phyloP scores from a whole-genome alignment of 2,113 vertebrate genomes.

The Bettongia penicillata region DNA sequence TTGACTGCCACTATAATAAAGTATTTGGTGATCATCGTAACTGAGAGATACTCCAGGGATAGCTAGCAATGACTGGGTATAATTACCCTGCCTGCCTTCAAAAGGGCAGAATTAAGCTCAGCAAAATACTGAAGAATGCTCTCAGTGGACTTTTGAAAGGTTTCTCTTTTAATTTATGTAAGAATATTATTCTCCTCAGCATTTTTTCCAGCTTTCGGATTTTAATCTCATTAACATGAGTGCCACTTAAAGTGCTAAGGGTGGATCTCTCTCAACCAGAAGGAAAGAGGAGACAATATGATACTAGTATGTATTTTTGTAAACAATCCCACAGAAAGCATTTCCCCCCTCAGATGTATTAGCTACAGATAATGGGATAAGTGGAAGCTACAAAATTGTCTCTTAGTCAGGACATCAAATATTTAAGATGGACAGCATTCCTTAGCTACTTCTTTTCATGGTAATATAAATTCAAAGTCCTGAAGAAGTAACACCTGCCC shows the following conservation, averaged over 20 bases:
- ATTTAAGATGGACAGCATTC: constrained; percentile 9
- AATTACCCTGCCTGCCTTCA: background rate
- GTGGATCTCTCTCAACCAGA: background rate
- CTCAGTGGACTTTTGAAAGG: constrained; percentile 15
- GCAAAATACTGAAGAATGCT: background rate
- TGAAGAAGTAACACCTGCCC: constrained; percentile 31
- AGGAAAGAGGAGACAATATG: constrained; percentile 8
- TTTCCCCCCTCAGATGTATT: constrained; percentile 30
- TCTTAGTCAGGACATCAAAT: constrained; percentile 28
- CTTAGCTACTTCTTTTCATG: constrained; percentile 26
- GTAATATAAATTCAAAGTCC: constrained; percentile 57
- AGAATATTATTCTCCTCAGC: background rate
- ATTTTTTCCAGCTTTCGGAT: background rate
- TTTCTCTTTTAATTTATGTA: constrained; percentile 9
- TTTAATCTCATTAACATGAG: constrained; percentile 16
- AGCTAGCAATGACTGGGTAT: background rate
- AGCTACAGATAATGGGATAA: constrained; percentile 11
- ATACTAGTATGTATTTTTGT: constrained; percentile 33
- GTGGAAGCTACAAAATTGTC: background rate
- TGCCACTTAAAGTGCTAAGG: background rate
- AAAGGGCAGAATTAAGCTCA: constrained; percentile 18
- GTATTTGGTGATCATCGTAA: background rate
- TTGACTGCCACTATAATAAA: background rate
- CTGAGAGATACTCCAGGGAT: background rate
- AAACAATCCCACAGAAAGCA: constrained; percentile 6